Evolutionary conservation across 2,113 vertebrate species (phyloP), one percentile per base, ranked within the genome.

Genomic region (Pachypanchax playfairii): DNA sequence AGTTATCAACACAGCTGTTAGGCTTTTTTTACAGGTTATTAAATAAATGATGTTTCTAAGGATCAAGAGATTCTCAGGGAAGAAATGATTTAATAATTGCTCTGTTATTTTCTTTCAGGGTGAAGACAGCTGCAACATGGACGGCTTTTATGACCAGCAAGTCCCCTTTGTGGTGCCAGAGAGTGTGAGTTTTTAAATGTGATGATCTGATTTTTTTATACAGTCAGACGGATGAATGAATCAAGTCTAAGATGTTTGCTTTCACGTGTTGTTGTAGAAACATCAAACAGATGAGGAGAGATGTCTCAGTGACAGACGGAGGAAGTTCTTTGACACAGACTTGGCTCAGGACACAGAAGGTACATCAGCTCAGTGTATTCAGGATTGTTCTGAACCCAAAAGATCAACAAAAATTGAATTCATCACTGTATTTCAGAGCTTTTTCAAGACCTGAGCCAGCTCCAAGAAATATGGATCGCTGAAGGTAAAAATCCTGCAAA

Each of bases 261-360:
- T 28, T 1, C 28, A 1, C 4, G 24, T 2, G 20, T 26, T 47
- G 6, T 20, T 28, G 25, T 15, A 90, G 77, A 89, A 85, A 46
- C 87, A 91, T 77, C 92, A 87, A 28, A 25, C 87, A 11, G 94
- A 94, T 55, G 94, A 93, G 56, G 63, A 65, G 78, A 90, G 91
- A 70, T 82, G 84, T 38, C 85, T 93, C 47, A 91, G 73, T 15
- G 94, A 95, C 22, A 91, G 95, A 64, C 96, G 96, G 85, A 93
- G 95, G 90, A 98, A 96, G 82, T 94, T 95, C 77, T 88, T 95
- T 88, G 95, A 97, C 79, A 93, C 92, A 0, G 96, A 96, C 84
- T 91, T 98, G 83, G 95, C 94, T 82, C 96, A 97, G n/a, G 96
- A 98, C 91, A 96, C 95, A 11, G 96, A 97, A 92, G 95, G 96